Evolutionary conservation across 2,113 vertebrate species (phyloP).

Genomic region (Boleophthalmus pectinirostris): DNA sequence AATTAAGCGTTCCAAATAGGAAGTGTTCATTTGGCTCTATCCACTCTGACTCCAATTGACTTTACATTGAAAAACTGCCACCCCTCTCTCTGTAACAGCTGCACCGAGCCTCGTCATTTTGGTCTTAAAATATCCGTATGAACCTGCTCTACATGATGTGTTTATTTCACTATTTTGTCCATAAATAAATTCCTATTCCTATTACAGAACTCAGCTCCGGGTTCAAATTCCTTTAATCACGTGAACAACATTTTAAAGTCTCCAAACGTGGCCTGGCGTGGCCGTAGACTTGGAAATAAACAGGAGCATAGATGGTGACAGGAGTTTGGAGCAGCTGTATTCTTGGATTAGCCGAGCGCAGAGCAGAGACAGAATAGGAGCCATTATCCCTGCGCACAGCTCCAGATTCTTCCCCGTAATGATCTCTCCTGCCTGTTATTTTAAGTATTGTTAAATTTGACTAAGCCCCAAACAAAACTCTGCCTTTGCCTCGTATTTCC

Average conservation of each 20-base stretch:
- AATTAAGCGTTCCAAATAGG: too few species aligned
- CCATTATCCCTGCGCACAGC: constrained; percentile 43
- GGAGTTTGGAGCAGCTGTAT: constrained; percentile 59
- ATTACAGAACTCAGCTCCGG: too few species aligned
- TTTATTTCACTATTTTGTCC: too few species aligned
- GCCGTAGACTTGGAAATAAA: constrained; percentile 14
- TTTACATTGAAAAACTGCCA: too few species aligned
- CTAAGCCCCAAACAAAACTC: constrained; percentile 18
- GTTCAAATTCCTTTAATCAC: too few species aligned
- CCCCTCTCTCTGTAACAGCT: too few species aligned
- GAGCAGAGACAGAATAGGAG: constrained; percentile 36
- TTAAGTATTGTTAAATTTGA: constrained; percentile 35
- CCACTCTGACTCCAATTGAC: too few species aligned
- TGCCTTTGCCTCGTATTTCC: not conserved
- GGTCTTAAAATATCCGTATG: too few species aligned
- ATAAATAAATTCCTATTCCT: too few species aligned
- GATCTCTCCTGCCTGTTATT: constrained; percentile 20
- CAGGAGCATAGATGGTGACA: constrained; percentile 56
- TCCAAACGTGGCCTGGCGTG: not conserved
- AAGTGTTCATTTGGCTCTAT: too few species aligned
- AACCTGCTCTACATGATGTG: too few species aligned
- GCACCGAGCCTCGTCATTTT: too few species aligned
- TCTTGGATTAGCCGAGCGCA: constrained; percentile 63
- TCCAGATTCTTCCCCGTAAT: constrained; percentile 13
- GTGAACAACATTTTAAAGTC: not conserved